Conservation (phyloP, 1,140 invertebrate genomes). For the Helicoverpa zea region DNA sequence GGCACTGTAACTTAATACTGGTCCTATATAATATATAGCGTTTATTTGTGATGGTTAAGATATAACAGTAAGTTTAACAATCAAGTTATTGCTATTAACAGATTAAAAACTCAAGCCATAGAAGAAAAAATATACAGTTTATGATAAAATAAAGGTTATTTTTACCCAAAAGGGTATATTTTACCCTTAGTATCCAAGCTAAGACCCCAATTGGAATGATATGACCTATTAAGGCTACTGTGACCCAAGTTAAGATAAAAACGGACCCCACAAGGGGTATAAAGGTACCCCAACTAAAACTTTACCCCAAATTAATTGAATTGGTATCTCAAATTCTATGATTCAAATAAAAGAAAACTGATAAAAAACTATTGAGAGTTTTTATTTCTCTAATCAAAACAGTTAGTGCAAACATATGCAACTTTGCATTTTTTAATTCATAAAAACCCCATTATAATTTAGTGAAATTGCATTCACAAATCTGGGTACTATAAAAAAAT, state of each 20-base stretch:
- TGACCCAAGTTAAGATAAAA: background rate
- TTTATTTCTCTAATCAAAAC: too few species aligned
- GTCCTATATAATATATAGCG: conserved; percentile 28
- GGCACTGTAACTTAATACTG: conserved; percentile 55
- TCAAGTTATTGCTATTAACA: conserved; percentile 16
- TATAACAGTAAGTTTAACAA: conserved; percentile 29
- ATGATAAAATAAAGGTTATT: background rate
- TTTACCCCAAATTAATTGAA: background rate
- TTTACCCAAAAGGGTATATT: too few species aligned
- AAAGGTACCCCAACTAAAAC: background rate
- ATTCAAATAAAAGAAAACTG: background rate
- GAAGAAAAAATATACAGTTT: conserved; percentile 40
- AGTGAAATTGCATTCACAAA: background rate
- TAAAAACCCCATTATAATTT: too few species aligned
- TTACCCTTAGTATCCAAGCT: background rate
- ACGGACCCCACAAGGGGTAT: background rate
- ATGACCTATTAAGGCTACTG: background rate
- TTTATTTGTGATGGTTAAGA: conserved; percentile 43
- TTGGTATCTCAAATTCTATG: background rate
- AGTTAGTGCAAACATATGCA: too few species aligned
- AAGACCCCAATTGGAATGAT: background rate
- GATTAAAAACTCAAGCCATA: background rate
- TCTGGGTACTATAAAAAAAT: background rate
- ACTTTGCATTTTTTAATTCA: too few species aligned
- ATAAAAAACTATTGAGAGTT: too few species aligned